Evolutionary conservation across 2,888 invertebrate genomes (phyloP).

Genomic region (Epinotia ramella): DNA sequence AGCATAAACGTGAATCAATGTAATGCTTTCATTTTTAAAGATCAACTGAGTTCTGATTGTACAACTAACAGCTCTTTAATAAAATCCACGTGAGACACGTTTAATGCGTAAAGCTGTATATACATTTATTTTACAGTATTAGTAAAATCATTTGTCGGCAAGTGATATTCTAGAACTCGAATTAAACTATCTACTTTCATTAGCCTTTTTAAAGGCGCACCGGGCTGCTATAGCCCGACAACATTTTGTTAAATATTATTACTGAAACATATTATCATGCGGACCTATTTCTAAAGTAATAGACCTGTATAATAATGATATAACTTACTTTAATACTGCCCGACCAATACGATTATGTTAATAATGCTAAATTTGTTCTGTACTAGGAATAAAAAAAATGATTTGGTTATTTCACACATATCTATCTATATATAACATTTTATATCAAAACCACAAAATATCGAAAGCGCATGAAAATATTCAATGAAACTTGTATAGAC

Average conservation of each 20-base stretch:
- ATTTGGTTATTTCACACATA: not conserved
- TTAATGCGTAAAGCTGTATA: not conserved
- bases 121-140: not conserved
- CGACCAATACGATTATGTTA: not conserved
- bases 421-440: not conserved
- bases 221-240: not conserved
- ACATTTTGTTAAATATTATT: not conserved
- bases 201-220: not conserved
- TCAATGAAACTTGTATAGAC: slow-evolving; percentile 6
- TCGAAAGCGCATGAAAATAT: too few species aligned
- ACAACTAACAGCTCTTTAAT: too few species aligned
- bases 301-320: slow-evolving; percentile 10
- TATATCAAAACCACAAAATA: slow-evolving; percentile 1
- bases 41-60: too few species aligned
- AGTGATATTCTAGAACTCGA: too few species aligned
- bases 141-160: too few species aligned
- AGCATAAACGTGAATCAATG: too few species aligned
- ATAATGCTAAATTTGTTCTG: not conserved
- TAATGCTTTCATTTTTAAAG: too few species aligned
- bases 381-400: not conserved
- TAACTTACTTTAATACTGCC: not conserved
- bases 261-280: not conserved
- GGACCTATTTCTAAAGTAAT: slow-evolving; percentile 5
- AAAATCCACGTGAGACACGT: too few species aligned
- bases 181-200: too few species aligned